Evolutionary conservation across 2,888 invertebrate species (phyloP), one percentile per base, ranked within the genome.

Genomic region (Erannis defoliaria): DNA sequence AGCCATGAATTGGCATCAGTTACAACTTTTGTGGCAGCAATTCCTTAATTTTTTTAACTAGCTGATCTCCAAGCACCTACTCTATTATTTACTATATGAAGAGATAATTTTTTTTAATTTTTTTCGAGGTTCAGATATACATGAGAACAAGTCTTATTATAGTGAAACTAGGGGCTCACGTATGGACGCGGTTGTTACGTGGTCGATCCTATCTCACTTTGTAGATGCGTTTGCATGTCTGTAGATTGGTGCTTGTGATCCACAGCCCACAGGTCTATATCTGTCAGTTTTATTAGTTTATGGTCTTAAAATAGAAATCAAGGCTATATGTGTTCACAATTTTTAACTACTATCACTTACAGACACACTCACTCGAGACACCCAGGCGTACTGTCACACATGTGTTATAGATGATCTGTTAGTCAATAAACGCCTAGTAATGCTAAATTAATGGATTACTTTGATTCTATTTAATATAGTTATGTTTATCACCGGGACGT

Each of bases 141-240:
- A 90, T 93, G 92, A 84, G 92, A 93, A 93, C 86, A 77, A 81
- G 76, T 80, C 89, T 90, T 88, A 84, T 93, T 93, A 93, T 79
- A 78, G 80, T 77, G 74, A 78, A 84, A 79, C 82, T 81, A 78
- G 81, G 82, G 74, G 76, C 73, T 87, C 92, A 92, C 92, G 92
- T 92, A 88, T 77, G 64, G 70, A 73, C 63, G 55, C 46, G 62
- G 68, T 67, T 66, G 63, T 79, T 76, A 80, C 86, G 89, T 83
- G 82, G 69, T 66, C 64, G 88, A 87, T 88, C 74, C 61, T 82
- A 89, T 90, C 88, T 66, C 72, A 46, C 70, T 64, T 46, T 67
- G 62, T 68, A 23, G 51, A 53, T 54, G 60, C 38, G 55, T 45
- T 50, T 49, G 21, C 40, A 29, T 12, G 18, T 35, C 50, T 42